phyloP scores from a whole-genome alignment of 1,140 invertebrate genomes.

The Choristoneura fumiferana region DNA sequence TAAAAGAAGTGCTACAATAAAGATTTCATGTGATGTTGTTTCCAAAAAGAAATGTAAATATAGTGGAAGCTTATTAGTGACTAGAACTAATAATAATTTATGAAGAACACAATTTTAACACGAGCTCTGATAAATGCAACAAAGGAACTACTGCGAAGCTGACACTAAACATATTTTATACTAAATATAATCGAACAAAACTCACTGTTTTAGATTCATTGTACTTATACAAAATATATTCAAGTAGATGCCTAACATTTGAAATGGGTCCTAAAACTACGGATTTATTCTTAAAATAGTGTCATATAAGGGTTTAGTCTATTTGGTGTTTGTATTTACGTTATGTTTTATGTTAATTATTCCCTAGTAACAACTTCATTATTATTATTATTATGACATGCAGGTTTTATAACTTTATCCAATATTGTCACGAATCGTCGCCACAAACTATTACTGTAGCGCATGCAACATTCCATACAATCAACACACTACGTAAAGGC shows the following conservation, averaged over 20 bases:
- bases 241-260: neutral
- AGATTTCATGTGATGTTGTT: slow-evolving; percentile 48
- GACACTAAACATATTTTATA: slow-evolving; percentile 24
- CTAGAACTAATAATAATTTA: slow-evolving; percentile 55
- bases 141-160: slow-evolving; percentile 44
- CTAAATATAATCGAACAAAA: slow-evolving; percentile 38
- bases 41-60: slow-evolving; percentile 27
- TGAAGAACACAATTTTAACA: slow-evolving; percentile 37
- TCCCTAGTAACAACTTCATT: neutral
- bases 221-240: slow-evolving; percentile 32
- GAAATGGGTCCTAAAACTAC: neutral
- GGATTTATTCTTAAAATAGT: neutral
- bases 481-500: too few species aligned
- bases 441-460: too few species aligned
- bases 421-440: slow-evolving; percentile 2
- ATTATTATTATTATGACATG: too few species aligned
- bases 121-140: slow-evolving; percentile 47
- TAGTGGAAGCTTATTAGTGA: slow-evolving; percentile 56
- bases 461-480: too few species aligned
- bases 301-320: neutral
- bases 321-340: slow-evolving; percentile 11
- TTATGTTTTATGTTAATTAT: slow-evolving; percentile 12
- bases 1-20: slow-evolving; percentile 30
- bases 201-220: slow-evolving; percentile 37
- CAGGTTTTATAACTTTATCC: too few species aligned